A percentile compares a stretch with the other conserved stretches of the same genome.
phyloP scores from a whole-genome alignment of 1,140 invertebrate genomes.

The Elymnias hypermnestra region DNA sequence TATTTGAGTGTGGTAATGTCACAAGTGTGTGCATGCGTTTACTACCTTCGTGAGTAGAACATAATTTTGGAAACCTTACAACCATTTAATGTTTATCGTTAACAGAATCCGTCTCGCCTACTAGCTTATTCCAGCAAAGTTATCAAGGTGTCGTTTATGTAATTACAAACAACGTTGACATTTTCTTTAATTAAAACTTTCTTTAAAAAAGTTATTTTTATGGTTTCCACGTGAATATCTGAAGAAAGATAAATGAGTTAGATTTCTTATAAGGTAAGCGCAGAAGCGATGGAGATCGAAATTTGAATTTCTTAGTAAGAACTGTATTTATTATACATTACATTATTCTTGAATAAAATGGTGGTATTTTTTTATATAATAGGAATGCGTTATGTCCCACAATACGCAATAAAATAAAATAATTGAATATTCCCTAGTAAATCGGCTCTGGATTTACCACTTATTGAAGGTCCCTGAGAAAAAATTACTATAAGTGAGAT shows the following conservation, averaged over 20 bases:
- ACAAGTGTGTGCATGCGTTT: background rate
- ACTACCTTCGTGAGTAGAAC: background rate
- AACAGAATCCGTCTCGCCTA: slow-evolving; percentile 12
- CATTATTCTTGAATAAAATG: too few species aligned
- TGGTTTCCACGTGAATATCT: background rate
- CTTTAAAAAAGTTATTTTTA: slow-evolving; percentile 7
- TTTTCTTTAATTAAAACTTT: background rate
- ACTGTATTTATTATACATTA: too few species aligned
- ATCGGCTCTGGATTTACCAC: too few species aligned
- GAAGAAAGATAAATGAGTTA: background rate
- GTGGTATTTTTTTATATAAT: too few species aligned
- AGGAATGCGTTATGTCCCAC: too few species aligned
- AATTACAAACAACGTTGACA: slow-evolving; percentile 5
- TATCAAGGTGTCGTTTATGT: slow-evolving; percentile 6
- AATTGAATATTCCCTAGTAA: too few species aligned
- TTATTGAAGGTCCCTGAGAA: too few species aligned
- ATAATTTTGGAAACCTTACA: slow-evolving; percentile 1
- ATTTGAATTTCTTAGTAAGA: too few species aligned
- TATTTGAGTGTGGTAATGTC: background rate
- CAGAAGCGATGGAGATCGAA: too few species aligned
- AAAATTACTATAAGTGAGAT: too few species aligned
- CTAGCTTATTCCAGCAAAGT: slow-evolving; percentile 6
- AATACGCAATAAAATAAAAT: too few species aligned
- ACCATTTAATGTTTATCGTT: slow-evolving; percentile 3
- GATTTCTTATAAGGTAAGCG: background rate